Evolutionary conservation across 1,140 invertebrate species (phyloP).

Genomic region (Drosophila busckii): DNA sequence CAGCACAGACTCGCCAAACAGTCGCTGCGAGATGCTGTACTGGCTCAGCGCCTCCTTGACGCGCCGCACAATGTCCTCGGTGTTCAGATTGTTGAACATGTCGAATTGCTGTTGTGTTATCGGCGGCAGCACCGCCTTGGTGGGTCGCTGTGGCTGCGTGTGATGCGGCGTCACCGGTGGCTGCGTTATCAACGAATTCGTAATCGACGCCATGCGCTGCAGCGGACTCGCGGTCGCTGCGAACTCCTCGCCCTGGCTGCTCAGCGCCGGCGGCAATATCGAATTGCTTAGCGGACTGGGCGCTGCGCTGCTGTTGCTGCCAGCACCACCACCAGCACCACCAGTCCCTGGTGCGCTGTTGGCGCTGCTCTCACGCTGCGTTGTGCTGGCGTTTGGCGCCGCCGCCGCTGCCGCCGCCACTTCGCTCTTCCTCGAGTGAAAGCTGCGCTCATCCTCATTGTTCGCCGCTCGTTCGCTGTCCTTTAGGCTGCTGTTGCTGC

Average conservation of each 20-base stretch:
- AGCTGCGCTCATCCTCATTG: slow-evolving; percentile 65
- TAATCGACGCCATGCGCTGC: slow-evolving; percentile 98
- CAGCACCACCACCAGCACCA: not conserved
- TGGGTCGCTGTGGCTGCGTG: slow-evolving; percentile 88
- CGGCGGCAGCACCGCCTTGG: slow-evolving; percentile 97
- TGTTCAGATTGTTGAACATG: slow-evolving; percentile 98
- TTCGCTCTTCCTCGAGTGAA: slow-evolving; percentile 80
- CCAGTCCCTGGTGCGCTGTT: not conserved
- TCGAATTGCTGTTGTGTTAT: slow-evolving; percentile 99
- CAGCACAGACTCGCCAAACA: slow-evolving; percentile 98
- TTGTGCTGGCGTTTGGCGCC: slow-evolving; percentile 85
- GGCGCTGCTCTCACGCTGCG: slow-evolving; percentile 71
- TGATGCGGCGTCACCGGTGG: slow-evolving; percentile 90
- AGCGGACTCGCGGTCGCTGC: slow-evolving; percentile 92
- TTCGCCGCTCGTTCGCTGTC: slow-evolving; percentile 55
- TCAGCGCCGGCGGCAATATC: slow-evolving; percentile 89
- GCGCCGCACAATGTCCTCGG: slow-evolving; percentile 98
- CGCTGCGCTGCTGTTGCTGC: slow-evolving; percentile 79
- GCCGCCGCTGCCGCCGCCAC: slow-evolving; percentile 78
- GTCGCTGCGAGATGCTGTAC: slow-evolving; percentile 98
- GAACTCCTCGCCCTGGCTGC: slow-evolving; percentile 85
- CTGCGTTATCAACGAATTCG: slow-evolving; percentile 96
- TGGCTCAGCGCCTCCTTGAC: slow-evolving; percentile 98
- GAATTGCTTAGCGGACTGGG: slow-evolving; percentile 89
- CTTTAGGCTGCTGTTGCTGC: slow-evolving; percentile 56